These are phyloP conservation scores for Mimachlamys varia DNA, from an alignment of 2,888 invertebrate species.

Conservation along the genomic window DNA sequence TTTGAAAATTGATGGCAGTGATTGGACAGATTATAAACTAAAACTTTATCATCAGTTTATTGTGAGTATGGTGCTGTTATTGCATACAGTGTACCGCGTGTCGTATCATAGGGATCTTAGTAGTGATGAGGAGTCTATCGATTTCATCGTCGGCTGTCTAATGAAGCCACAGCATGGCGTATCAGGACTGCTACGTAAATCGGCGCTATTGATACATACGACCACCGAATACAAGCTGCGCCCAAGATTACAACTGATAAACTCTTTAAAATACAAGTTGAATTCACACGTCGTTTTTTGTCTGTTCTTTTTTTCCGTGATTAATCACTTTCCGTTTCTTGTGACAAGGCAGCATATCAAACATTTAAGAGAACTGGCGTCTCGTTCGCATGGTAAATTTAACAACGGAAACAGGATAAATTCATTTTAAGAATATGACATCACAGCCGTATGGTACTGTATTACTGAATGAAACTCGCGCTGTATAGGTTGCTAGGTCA, in stretches of 20 bases:
- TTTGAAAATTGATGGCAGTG: background rate
- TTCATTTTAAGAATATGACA: background rate
- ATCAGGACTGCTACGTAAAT: background rate
- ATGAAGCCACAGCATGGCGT: slow-evolving; percentile 2
- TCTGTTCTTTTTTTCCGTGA: background rate
- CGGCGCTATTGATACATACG: background rate
- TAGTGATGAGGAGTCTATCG: background rate
- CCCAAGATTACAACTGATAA: slow-evolving; percentile 1
- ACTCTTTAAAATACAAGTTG: slow-evolving; percentile 23
- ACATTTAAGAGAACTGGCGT: background rate
- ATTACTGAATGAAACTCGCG: background rate
- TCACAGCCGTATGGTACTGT: background rate
- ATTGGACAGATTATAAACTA: background rate
- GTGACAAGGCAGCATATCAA: background rate
- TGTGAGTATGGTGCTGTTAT: background rate
- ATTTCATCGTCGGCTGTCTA: background rate
- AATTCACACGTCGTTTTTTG: background rate
- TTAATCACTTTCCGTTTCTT: background rate
- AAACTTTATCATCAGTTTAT: background rate
- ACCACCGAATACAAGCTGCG: background rate
- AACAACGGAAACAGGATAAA: slow-evolving; percentile 8
- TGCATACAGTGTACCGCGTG: background rate
- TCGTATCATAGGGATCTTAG: background rate
- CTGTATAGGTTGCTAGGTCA: background rate
- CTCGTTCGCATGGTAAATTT: background rate